A percentile compares a stretch with the other conserved stretches of the same genome.
Conservation (phyloP, 1,140 invertebrate genomes). For the Artemia franciscana region DNA sequence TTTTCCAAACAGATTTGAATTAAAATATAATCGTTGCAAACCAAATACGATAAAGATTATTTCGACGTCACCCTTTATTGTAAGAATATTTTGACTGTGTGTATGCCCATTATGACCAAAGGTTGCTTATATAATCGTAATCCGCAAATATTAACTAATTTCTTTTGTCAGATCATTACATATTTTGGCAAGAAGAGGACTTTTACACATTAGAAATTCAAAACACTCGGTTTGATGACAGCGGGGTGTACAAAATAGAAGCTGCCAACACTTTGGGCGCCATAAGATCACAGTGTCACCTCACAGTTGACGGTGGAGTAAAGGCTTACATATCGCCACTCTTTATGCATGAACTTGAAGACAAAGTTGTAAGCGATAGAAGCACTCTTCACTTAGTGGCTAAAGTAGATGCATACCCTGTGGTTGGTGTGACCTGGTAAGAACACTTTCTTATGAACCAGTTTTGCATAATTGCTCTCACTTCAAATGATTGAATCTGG, state of each 20-base stretch:
- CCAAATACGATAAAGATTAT: too few species aligned
- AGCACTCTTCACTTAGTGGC: conserved; percentile 39
- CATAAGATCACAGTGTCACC: conserved; percentile 47
- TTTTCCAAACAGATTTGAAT: too few species aligned
- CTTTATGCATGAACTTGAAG: conserved; percentile 40
- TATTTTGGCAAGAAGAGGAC: conserved; percentile 37
- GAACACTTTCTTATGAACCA: too few species aligned
- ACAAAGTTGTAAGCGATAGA: conserved; percentile 24
- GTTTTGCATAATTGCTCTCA: too few species aligned
- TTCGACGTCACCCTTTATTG: too few species aligned
- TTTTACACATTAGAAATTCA: conserved; percentile 66
- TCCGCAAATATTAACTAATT: not conserved
- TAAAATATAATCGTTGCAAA: too few species aligned
- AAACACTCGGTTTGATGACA: conserved; percentile 45
- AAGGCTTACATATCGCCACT: conserved; percentile 50
- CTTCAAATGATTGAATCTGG: too few species aligned
- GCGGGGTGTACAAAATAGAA: conserved; percentile 50
- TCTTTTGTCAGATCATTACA: conserved; percentile 21
- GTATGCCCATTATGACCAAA: too few species aligned
- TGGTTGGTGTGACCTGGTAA: conserved; percentile 54
- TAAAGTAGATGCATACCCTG: conserved; percentile 52
- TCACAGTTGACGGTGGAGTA: conserved; percentile 64
- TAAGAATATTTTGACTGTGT: too few species aligned
- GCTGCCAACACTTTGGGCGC: conserved; percentile 60
- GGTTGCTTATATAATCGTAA: too few species aligned